Conservation (phyloP, 2,797 vertebrate species). For the Bovichtus variegatus region DNA sequence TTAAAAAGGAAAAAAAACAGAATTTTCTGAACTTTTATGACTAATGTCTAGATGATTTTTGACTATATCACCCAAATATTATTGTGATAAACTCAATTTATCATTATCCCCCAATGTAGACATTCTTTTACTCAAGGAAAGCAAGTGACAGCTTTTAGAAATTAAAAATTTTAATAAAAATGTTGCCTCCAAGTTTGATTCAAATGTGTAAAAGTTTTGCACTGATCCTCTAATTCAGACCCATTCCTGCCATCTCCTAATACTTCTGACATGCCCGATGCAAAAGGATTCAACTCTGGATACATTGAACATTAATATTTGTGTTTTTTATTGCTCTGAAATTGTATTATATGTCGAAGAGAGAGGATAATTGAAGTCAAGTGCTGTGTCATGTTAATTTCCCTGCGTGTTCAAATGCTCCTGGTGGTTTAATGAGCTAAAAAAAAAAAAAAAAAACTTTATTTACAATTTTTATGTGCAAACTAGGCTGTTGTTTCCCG, state of each 20-base stretch:
- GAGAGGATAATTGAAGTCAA: slow-evolving; percentile 36
- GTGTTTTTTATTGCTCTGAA: background rate
- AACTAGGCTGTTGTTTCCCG: background rate
- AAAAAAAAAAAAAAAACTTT: slow-evolving; percentile 10
- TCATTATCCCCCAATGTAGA: background rate
- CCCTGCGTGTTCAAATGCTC: background rate
- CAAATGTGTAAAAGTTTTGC: background rate
- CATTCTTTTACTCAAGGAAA: background rate
- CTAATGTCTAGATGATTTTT: background rate
- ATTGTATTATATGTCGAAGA: slow-evolving; percentile 10
- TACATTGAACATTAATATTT: background rate
- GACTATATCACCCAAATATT: background rate
- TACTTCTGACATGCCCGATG: background rate
- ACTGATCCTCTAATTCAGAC: background rate
- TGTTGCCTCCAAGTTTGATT: background rate
- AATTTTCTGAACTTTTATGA: background rate
- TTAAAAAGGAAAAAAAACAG: too few species aligned
- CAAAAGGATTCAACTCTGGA: background rate
- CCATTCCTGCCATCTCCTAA: background rate
- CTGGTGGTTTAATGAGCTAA: slow-evolving; percentile 46
- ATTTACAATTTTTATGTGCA: background rate
- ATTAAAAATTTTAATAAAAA: background rate
- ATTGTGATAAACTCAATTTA: background rate
- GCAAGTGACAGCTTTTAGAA: background rate
- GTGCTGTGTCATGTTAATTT: slow-evolving; percentile 33